A percentile compares a stretch with the other conserved stretches of the same genome.
Evolutionary conservation across 2,797 vertebrate species (phyloP).

Genomic region (Leucoraja ocellata): DNA sequence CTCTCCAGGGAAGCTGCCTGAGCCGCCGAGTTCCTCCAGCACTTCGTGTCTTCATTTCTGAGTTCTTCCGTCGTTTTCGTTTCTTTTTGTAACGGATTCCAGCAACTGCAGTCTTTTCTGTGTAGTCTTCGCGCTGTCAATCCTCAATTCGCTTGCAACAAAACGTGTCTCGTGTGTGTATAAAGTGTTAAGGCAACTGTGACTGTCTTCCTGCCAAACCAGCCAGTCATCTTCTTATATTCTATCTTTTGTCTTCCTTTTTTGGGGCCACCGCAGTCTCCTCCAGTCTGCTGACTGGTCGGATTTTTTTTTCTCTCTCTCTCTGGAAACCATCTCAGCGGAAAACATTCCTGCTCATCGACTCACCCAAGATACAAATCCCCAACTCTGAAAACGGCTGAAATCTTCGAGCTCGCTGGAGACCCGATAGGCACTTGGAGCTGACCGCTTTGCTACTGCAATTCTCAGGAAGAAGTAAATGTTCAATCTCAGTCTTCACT

Average conservation of each 20-base stretch:
- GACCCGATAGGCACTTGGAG: not conserved
- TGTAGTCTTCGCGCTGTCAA: too few relatives aligned
- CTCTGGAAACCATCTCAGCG: not conserved
- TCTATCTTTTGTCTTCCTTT: not conserved
- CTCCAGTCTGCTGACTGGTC: not conserved
- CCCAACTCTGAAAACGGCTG: not conserved
- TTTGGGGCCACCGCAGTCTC: not conserved
- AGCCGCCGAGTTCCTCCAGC: too few relatives aligned
- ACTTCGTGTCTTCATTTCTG: too few relatives aligned
- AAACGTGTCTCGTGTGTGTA: not conserved
- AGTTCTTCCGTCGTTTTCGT: too few relatives aligned
- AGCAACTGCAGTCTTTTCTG: too few relatives aligned
- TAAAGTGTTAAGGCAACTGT: not conserved
- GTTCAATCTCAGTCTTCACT: not conserved
- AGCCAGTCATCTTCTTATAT: not conserved
- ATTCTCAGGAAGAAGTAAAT: not conserved
- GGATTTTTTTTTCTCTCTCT: too few relatives aligned
- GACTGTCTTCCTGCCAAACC: not conserved
- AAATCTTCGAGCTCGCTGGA: not conserved
- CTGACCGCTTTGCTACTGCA: not conserved
- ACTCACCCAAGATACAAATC: constrained; percentile 48
- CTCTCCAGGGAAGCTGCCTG: too few relatives aligned
- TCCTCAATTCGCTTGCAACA: too few relatives aligned
- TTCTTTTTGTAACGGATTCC: too few relatives aligned
- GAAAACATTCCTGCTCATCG: constrained; percentile 53